Evolutionary conservation across 2,113 vertebrate species (phyloP).

Genomic region (Nesoenas mayeri): DNA sequence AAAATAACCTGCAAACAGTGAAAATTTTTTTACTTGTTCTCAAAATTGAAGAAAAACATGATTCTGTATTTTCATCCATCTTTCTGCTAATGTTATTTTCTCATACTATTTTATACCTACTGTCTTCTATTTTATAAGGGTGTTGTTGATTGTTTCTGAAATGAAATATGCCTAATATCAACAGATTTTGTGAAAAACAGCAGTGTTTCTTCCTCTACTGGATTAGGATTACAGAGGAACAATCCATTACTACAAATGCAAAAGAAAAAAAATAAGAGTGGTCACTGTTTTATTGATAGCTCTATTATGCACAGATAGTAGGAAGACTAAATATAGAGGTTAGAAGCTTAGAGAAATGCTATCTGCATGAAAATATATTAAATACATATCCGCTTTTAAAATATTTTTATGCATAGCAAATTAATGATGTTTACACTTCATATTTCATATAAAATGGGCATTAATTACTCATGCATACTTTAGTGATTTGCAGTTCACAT

Average conservation of each 20-base stretch:
- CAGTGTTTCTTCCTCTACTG: background rate
- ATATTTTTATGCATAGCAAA: background rate
- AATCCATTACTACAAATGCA: background rate
- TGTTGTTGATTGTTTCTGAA: background rate
- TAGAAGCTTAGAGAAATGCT: background rate
- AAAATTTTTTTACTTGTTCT: background rate
- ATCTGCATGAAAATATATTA: background rate
- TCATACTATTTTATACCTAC: background rate
- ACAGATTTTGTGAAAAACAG: background rate
- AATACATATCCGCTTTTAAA: background rate
- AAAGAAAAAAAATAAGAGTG: background rate
- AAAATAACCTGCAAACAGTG: background rate
- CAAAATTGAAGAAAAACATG: background rate
- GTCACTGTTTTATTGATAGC: background rate
- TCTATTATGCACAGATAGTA: background rate
- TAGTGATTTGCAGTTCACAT: conserved; percentile 23
- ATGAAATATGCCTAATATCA: background rate
- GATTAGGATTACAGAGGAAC: background rate
- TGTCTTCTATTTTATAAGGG: background rate
- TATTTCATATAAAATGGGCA: conserved; percentile 9
- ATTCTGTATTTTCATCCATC: background rate
- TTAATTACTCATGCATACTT: conserved; percentile 30
- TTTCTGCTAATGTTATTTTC: background rate
- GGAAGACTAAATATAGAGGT: background rate
- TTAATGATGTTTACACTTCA: conserved; percentile 22